Evolutionary conservation across 2,888 invertebrate genomes (phyloP).

Genomic region (Troglohyphantes excavatus): DNA sequence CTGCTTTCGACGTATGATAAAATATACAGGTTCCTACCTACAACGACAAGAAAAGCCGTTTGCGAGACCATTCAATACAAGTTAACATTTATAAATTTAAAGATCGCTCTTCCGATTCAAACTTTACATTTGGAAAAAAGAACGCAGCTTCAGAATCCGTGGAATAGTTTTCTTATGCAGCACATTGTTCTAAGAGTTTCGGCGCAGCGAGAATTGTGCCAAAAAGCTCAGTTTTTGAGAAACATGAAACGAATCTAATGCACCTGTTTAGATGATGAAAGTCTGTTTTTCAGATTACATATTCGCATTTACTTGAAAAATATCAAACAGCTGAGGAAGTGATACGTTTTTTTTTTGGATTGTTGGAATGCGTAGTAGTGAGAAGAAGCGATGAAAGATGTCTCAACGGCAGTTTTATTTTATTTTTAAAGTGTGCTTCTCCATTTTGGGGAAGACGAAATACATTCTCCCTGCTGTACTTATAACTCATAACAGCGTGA

Average conservation of each 20-base stretch:
- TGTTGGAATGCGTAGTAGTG: not conserved
- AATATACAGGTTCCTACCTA: not conserved
- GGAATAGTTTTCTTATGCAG: conserved; percentile 72
- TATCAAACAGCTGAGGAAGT: conserved; percentile 32
- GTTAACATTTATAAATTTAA: conserved; percentile 53
- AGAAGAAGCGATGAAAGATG: not conserved
- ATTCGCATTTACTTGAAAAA: conserved; percentile 67
- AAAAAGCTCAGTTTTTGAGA: conserved; percentile 46
- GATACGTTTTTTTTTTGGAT: conserved; percentile 39
- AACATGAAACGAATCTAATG: conserved; percentile 61
- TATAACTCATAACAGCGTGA: conserved; percentile 36
- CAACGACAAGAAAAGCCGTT: not conserved
- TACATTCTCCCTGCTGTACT: conserved; percentile 20
- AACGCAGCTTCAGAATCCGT: conserved; percentile 2
- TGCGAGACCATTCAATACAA: conserved; percentile 1
- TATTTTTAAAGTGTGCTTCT: not conserved
- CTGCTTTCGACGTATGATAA: not conserved
- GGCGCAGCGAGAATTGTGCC: not conserved
- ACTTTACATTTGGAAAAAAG: conserved; percentile 46
- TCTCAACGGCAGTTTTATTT: not conserved
- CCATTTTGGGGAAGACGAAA: conserved; percentile 3
- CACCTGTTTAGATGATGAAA: conserved; percentile 71
- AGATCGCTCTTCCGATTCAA: conserved; percentile 22
- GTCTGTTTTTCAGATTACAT: conserved; percentile 67
- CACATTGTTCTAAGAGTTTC: conserved; percentile 49